phyloP scores from a whole-genome alignment of 2,888 invertebrate genomes.

The Enchytraeus crypticus region DNA sequence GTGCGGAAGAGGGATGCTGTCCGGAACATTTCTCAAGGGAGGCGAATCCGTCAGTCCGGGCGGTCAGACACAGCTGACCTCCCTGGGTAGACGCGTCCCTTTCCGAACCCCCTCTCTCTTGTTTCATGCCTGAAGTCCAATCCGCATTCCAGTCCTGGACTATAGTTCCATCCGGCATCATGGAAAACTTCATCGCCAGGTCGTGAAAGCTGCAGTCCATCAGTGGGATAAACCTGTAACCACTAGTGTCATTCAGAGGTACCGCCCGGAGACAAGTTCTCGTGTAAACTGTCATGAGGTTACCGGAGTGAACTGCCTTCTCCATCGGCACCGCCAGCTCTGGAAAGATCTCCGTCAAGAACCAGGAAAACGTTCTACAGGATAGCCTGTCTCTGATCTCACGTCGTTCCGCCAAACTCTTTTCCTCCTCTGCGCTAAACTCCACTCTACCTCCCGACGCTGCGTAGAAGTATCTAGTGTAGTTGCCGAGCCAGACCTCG shows the following conservation, averaged over 20 bases:
- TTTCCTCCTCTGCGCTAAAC: background rate
- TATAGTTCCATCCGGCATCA: background rate
- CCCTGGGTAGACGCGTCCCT: too few species aligned
- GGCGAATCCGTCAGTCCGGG: slow-evolving; percentile 1
- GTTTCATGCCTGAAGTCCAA: too few species aligned
- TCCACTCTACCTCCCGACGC: background rate
- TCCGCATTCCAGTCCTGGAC: too few species aligned
- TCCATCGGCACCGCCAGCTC: slow-evolving; percentile 11
- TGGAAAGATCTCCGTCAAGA: slow-evolving; percentile 12
- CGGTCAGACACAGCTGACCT: background rate
- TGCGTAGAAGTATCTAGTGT: slow-evolving; percentile 87
- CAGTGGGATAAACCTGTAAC: background rate
- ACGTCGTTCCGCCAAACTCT: background rate
- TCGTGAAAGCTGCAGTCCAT: slow-evolving; percentile 5
- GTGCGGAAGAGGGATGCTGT: background rate
- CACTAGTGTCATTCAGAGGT: background rate
- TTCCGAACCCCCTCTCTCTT: too few species aligned
- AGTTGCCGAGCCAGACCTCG: slow-evolving; percentile 58
- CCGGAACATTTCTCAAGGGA: background rate
- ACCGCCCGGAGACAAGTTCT: background rate
- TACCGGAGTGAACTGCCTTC: slow-evolving; percentile 9
- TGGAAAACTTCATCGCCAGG: background rate
- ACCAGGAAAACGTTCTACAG: slow-evolving; percentile 22
- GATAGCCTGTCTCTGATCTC: background rate
- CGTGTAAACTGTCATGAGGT: slow-evolving; percentile 7